These are phyloP conservation scores for Sisyra terminalis DNA, from an alignment of 2,888 invertebrate genomes.

Conservation along the genomic window DNA sequence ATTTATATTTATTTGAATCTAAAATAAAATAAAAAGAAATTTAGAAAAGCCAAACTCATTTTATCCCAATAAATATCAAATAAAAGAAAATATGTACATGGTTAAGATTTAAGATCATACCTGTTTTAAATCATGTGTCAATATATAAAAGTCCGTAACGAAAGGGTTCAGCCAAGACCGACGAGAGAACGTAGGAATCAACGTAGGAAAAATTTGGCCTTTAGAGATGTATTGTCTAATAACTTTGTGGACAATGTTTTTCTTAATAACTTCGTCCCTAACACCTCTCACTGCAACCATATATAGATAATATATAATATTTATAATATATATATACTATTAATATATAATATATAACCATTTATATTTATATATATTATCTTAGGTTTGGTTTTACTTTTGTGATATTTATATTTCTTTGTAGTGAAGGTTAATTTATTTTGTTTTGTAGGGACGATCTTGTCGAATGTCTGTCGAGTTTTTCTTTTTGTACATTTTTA, in stretches of 20 bases:
- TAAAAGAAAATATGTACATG: constrained; percentile 9
- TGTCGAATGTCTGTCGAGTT: background rate
- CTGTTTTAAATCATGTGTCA: constrained; percentile 9
- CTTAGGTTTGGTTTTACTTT: background rate
- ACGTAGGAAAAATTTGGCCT: too few species aligned
- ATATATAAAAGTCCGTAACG: constrained; percentile 4
- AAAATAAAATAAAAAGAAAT: constrained; percentile 9
- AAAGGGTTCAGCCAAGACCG: background rate
- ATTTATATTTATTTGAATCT: constrained; percentile 8
- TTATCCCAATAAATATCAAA: constrained; percentile 9
- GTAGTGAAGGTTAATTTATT: background rate
- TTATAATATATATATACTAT: too few species aligned
- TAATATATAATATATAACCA: too few species aligned
- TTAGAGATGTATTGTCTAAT: too few species aligned
- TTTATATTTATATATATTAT: too few species aligned
- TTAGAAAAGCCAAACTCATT: constrained; percentile 9
- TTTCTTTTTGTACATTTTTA: background rate
- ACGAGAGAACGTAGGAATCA: too few species aligned
- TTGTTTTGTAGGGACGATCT: background rate
- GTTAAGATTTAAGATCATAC: constrained; percentile 9
- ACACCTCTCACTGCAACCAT: too few species aligned
- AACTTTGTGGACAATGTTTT: too few species aligned
- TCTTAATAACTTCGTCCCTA: too few species aligned
- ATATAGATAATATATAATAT: too few species aligned
- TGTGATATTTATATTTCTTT: background rate